Conservation (phyloP, 2,797 vertebrate genomes). For the Tadarida brasiliensis region DNA sequence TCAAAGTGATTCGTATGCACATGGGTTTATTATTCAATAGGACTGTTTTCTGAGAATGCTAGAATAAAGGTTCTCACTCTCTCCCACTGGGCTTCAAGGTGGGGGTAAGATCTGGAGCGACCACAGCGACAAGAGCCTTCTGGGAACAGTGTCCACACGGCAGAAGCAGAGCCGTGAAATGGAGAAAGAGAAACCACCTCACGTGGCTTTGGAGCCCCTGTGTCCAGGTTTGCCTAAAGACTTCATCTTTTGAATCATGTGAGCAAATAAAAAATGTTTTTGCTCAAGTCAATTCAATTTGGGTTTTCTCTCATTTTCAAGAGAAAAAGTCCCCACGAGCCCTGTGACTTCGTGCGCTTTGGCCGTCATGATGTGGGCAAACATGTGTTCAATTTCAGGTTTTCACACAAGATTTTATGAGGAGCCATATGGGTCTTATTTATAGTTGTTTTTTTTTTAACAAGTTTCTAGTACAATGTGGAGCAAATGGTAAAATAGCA, state of each 20-base stretch:
- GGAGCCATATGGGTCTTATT: neutral
- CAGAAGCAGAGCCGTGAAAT: neutral
- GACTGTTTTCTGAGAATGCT: neutral
- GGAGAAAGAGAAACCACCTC: neutral
- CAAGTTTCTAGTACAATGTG: neutral
- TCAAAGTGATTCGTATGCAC: neutral
- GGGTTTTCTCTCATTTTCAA: neutral
- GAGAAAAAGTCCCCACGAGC: neutral
- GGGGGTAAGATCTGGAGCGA: neutral
- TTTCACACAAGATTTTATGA: conserved; percentile 6
- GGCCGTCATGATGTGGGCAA: neutral
- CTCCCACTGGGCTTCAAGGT: neutral
- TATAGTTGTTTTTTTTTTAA: neutral
- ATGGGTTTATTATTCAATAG: neutral
- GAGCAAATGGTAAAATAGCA: neutral
- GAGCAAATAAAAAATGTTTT: neutral
- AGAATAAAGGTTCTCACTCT: neutral
- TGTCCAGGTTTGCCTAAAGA: neutral
- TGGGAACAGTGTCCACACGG: neutral
- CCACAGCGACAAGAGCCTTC: neutral
- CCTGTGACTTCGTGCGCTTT: neutral
- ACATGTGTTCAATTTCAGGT: neutral
- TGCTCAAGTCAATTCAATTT: neutral
- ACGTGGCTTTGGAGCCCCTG: neutral
- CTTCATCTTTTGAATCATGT: neutral